Conservation (phyloP, 1,140 invertebrate genomes). For the Megathymus violae region DNA sequence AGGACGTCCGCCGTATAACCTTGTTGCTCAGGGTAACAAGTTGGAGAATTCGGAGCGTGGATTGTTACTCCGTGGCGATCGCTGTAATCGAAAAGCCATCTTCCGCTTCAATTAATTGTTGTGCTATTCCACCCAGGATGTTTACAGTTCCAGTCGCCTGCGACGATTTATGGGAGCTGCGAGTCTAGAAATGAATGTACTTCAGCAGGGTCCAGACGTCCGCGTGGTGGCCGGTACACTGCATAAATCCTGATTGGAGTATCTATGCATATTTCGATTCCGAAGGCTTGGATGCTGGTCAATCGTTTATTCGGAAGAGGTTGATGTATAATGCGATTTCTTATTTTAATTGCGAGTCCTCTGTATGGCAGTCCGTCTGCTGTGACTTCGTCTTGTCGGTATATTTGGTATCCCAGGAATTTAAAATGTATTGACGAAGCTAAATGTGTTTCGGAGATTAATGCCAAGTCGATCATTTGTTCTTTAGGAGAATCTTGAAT, state of each 20-base stretch:
- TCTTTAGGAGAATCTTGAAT: background rate
- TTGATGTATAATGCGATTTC: too few species aligned
- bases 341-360: too few species aligned
- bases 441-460: slow-evolving; percentile 16
- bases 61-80: slow-evolving; percentile 10
- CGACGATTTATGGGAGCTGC: slow-evolving; percentile 19
- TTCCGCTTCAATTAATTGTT: background rate
- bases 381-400: slow-evolving; percentile 31
- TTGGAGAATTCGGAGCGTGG: slow-evolving; percentile 20
- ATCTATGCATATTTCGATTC: slow-evolving; percentile 11
- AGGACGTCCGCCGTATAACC: background rate
- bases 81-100: slow-evolving; percentile 27
- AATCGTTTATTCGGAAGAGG: too few species aligned
- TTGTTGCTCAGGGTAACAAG: background rate
- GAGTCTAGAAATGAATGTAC: slow-evolving; percentile 30
- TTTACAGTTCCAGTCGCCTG: slow-evolving; percentile 44
- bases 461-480: slow-evolving; percentile 17
- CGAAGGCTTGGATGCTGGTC: slow-evolving; percentile 33
- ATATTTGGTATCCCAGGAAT: slow-evolving; percentile 11
- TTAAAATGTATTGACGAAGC: background rate
- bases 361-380: background rate
- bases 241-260: slow-evolving; percentile 18
- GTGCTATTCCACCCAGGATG: slow-evolving; percentile 42
- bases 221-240: slow-evolving; percentile 16
- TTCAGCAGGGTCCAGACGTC: background rate